Conservation (phyloP, 2,113 vertebrate species). For the Hydrolagus affinis region DNA sequence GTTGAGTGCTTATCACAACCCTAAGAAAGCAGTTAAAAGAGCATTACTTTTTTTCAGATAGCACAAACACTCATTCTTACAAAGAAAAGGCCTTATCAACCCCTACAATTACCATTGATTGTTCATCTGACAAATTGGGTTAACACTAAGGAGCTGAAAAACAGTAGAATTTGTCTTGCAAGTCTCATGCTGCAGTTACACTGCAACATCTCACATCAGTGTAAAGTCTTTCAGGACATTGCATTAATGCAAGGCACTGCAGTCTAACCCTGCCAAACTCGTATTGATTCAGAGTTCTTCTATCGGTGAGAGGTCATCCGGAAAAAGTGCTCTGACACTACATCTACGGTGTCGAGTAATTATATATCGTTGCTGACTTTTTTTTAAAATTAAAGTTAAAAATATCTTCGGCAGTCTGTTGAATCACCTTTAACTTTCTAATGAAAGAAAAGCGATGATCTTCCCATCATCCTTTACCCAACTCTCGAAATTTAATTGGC, state of each 20-base stretch:
- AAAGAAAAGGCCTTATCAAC: neutral
- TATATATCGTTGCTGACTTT: too few relatives aligned
- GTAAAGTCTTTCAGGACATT: neutral
- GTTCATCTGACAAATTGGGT: neutral
- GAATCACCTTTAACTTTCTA: neutral
- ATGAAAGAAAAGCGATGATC: neutral
- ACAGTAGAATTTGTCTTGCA: neutral
- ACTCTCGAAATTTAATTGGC: neutral
- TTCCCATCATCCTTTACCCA: neutral
- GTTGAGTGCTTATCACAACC: neutral
- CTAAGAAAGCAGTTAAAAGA: too few relatives aligned
- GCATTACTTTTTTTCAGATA: neutral
- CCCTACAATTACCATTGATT: neutral
- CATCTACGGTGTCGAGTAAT: neutral
- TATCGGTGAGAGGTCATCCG: neutral
- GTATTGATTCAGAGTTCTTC: neutral
- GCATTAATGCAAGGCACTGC: neutral
- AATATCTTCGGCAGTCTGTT: neutral
- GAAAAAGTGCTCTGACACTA: neutral
- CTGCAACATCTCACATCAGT: neutral
- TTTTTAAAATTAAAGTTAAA: constrained; percentile 3
- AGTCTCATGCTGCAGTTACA: neutral
- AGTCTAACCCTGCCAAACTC: neutral
- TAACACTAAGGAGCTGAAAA: neutral
- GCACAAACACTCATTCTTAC: neutral